Percentiles rank a stretch among this genome's conserved stretches.
Conservation (phyloP, 2,113 vertebrate genomes). For the Stigmatopora nigra region DNA sequence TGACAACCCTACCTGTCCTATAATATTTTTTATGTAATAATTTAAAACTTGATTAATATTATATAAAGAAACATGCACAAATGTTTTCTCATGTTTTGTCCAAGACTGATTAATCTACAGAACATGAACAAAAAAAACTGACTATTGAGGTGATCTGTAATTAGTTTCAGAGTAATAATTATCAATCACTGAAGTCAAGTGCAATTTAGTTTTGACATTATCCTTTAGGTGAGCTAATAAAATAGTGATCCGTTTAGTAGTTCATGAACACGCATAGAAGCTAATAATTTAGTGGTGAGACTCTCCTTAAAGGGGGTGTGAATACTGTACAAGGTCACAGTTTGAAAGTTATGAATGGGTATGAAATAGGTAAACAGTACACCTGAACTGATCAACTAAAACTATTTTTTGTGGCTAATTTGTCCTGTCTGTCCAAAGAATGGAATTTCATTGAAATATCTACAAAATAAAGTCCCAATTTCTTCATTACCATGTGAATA, state of each 20-base stretch:
- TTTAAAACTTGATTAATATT: constrained; percentile 39
- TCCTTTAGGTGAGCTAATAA: constrained; percentile 29
- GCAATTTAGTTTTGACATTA: constrained; percentile 22
- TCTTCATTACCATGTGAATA: constrained; percentile 29
- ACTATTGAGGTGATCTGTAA: constrained; percentile 10
- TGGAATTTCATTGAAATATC: constrained; percentile 5
- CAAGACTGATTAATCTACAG: neutral
- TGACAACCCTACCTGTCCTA: neutral
- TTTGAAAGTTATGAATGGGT: neutral
- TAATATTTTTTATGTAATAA: neutral
- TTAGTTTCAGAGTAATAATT: constrained; percentile 31
- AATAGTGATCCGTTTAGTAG: constrained; percentile 60
- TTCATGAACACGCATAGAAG: constrained; percentile 61
- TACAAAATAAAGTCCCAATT: constrained; percentile 11
- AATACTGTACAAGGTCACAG: constrained; percentile 36
- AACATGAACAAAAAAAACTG: neutral
- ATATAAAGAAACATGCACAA: neutral
- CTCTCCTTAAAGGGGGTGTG: constrained; percentile 48
- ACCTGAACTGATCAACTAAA: neutral
- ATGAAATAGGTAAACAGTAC: neutral
- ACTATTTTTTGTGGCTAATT: neutral
- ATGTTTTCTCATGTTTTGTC: neutral
- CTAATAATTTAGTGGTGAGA: constrained; percentile 56
- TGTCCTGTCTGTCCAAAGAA: constrained; percentile 5
- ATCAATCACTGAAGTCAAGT: constrained; percentile 38